Evolutionary conservation across 2,888 invertebrate genomes (phyloP), one percentile per base, ranked within the genome.

Genomic region (Hedychridium roseum): DNA sequence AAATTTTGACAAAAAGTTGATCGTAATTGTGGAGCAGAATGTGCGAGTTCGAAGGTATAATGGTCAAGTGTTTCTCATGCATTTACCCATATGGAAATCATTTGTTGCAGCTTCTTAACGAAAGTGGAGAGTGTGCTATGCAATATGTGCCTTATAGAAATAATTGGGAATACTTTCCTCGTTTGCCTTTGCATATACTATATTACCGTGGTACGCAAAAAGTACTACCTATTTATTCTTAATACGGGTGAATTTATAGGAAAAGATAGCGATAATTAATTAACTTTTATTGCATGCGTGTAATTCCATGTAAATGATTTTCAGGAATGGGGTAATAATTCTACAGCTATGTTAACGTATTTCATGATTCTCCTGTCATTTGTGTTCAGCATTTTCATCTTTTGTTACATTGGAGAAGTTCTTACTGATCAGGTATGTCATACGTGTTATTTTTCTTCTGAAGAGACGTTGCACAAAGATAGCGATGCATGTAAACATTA

Each of bases 121-220:
- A 11, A 12, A 1, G 39, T 54, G 4, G 57, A 64, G 4, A 28
- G 44, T 4, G 31, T 43, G 15, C 15, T 64, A 12, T 45, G 39
- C 7, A 42, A 57, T 26, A 32, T 61, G 2, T 64, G 53, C 30
- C 30, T 61, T 3, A 45, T 57, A 17, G 54, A 64, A 32, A 15
- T 61, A n/a, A 26, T 52, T 14, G 54, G 55, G 1, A 47, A 54
- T 4, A 56, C 57, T 4, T n/a, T 44, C 14, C 43, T 56, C 20
- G 28, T 60, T n/a, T 64, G 61, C n/a, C 17, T 56, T 14, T 27
- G 58, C 18, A 51, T 52, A 20, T 64, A 64, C 32, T 53, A 45
- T 17, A 52, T 57, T 31, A 47, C 60, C 16, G 41, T 47, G 57
- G 60, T 57, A 48, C 20, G 16, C 11, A 38, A 47, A 3, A 23